Conservation (phyloP, 2,888 invertebrate genomes). For the Machimus atricapillus region DNA sequence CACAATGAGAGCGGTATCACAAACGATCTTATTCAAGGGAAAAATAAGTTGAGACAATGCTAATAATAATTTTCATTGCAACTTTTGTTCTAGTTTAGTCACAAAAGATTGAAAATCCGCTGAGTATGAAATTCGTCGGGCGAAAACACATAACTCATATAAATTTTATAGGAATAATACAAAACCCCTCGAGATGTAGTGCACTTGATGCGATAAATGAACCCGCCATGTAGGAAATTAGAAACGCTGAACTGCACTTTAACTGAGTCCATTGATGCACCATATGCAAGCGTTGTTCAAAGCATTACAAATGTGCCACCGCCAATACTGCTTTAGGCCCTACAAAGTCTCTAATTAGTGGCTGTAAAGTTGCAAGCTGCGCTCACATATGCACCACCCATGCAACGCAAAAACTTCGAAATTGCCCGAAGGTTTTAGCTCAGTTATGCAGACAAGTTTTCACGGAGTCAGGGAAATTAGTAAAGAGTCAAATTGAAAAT, state of each 20-base stretch:
- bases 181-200: not conserved
- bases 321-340: not conserved
- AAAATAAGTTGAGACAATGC: not conserved
- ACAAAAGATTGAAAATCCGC: not conserved
- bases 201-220: not conserved
- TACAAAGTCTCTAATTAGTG: not conserved
- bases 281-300: not conserved
- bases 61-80: not conserved
- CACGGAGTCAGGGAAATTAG: not conserved
- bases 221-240: not conserved
- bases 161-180: not conserved
- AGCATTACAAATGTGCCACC: not conserved
- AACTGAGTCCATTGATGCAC: not conserved
- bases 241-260: not conserved
- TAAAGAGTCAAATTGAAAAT: too few species aligned
- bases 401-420: not conserved
- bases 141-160: not conserved
- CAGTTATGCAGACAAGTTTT: not conserved
- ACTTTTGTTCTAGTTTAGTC: not conserved
- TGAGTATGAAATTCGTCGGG: not conserved
- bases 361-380: not conserved
- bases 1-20: not conserved
- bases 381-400: not conserved
- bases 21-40: not conserved
- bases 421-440: not conserved